A percentile compares a stretch with the other conserved stretches of the same genome.
Evolutionary conservation across 2,113 vertebrate genomes (phyloP).

Genomic region (Eulemur rufifrons): DNA sequence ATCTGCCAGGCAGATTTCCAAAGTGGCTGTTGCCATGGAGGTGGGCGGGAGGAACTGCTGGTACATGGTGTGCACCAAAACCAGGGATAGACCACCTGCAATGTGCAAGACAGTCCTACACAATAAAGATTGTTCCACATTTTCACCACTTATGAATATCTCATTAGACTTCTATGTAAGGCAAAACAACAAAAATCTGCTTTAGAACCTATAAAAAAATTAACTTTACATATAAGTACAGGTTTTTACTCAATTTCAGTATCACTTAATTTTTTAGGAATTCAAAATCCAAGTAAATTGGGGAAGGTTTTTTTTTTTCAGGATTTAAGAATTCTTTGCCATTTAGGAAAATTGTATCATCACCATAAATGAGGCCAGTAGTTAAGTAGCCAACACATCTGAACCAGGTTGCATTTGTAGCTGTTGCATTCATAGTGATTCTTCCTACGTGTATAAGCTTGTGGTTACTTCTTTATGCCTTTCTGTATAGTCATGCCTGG

Average conservation of each 20-base stretch:
- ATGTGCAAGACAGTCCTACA: background rate
- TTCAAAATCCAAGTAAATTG: background rate
- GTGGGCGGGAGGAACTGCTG: background rate
- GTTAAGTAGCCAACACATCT: background rate
- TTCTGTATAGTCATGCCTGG: background rate
- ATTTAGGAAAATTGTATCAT: background rate
- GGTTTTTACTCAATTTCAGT: background rate
- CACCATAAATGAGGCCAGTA: background rate
- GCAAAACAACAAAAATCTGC: background rate
- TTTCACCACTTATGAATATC: background rate
- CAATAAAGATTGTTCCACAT: background rate
- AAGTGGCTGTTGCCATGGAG: background rate
- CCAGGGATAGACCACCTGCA: background rate
- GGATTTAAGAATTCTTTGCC: background rate
- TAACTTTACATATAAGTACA: background rate
- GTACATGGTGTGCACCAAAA: background rate
- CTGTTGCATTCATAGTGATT: background rate
- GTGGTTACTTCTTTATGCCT: background rate
- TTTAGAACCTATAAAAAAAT: background rate
- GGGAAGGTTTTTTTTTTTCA: background rate
- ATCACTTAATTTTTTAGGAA: background rate
- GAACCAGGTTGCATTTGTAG: background rate
- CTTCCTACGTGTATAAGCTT: background rate
- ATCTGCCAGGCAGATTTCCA: background rate
- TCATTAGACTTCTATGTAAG: background rate